Base-by-base conservation (phyloP, 1,140 invertebrate species). In the Trissolcus basalis region DNA sequence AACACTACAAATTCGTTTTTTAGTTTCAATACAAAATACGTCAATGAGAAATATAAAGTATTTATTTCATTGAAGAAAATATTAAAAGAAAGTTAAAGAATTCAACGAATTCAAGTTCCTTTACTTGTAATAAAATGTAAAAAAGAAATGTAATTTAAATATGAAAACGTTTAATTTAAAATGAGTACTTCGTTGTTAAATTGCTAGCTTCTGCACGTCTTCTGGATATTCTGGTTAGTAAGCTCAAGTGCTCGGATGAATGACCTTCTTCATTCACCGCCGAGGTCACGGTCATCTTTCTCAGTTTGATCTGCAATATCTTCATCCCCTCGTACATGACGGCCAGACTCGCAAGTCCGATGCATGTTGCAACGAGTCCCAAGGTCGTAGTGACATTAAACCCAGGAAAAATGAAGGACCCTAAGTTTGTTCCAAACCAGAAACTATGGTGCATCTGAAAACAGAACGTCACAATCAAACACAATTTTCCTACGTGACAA, bases 241-340 rank as follows among this genome's bases (percentile, higher is more conserved):
- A 68, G 1, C 83, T 85, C 7, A 80, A 88, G 72, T 80, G 82
- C 51, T 89, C 86, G 5, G 79, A 82, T 49, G 53, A 72, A 32
- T 19, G 44, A 27, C 51, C 32, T 1, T 14, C 53, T 10, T 14
- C 43, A 8, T 71, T 74, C 43, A 43, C 4, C 7, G 80, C 9
- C 32, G 70, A 48, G 4, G 44, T 65, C 13, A 71, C 71, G 11
- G 69, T 76, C 35, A 65, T 64, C 41, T 78, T 54, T 11, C 70
- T 71, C 35, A 88, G 71, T 64, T 82, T 81, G 9, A 85, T 78
- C 63, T 87, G 84, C 3, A 79, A 60, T 49, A 91, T 86, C 86
- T 91, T 92, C 67, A 91, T 90, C 3, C 84, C 90, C 68, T 92
- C 91, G 48, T 90, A 91, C 0, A 90, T 78, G 27, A 91, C 65